Percentiles rank a stretch among this genome's conserved stretches.
These are phyloP conservation scores for Phrynosoma platyrhinos DNA, from an alignment of 2,113 vertebrate species.

Conservation along the genomic window DNA sequence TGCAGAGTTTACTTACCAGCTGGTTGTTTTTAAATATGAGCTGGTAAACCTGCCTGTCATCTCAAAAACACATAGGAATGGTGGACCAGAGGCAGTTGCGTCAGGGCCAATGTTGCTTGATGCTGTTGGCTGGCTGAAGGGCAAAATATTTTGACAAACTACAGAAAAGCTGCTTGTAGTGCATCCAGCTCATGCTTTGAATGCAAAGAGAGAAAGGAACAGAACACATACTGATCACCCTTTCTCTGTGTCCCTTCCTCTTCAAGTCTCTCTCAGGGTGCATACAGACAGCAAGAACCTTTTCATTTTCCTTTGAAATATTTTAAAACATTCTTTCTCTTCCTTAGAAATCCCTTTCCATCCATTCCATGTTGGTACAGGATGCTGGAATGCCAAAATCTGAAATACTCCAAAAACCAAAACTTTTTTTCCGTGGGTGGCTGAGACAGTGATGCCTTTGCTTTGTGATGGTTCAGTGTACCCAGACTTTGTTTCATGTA, in stretches of 20 bases:
- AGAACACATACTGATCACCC: background rate
- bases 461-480: too few species aligned
- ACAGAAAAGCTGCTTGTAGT: slow-evolving; percentile 28
- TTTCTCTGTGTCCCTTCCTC: background rate
- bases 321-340: too few species aligned
- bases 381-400: too few species aligned
- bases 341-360: too few species aligned
- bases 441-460: too few species aligned
- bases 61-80: background rate
- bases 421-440: too few species aligned
- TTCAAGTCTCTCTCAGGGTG: too few species aligned
- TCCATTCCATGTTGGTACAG: too few species aligned
- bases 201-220: slow-evolving; percentile 6
- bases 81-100: background rate
- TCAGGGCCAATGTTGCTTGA: background rate
- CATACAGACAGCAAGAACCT: too few species aligned
- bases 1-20: background rate
- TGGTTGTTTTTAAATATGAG: background rate
- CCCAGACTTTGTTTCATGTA: too few species aligned
- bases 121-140: slow-evolving; percentile 16
- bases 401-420: too few species aligned
- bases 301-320: too few species aligned
- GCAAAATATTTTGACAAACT: slow-evolving; percentile 35
- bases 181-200: slow-evolving; percentile 2
- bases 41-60: background rate